Evolutionary conservation across 2,888 invertebrate genomes (phyloP).

Genomic region (Drosophila tripunctata): DNA sequence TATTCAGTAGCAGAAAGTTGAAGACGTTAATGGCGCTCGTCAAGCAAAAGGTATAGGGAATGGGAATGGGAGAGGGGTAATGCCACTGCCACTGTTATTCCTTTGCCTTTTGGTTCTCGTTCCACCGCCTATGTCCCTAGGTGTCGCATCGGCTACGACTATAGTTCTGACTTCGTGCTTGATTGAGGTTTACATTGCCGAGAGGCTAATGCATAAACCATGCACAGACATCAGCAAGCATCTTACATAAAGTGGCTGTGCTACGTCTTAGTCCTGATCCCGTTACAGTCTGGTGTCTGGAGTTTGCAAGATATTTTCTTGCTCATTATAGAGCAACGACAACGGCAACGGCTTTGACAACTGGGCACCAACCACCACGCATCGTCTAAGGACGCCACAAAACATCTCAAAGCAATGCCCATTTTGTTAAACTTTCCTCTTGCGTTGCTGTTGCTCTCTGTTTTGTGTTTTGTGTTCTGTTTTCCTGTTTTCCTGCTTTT

Average conservation of each 20-base stretch:
- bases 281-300: slow-evolving; percentile 1
- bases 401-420: slow-evolving; percentile 50
- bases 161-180: slow-evolving; percentile 62
- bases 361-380: slow-evolving; percentile 34
- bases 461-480: slow-evolving; percentile 7
- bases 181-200: slow-evolving; percentile 75
- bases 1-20: slow-evolving; percentile 81
- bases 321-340: slow-evolving; percentile 67
- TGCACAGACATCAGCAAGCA: slow-evolving; percentile 75
- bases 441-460: slow-evolving; percentile 40
- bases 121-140: not conserved
- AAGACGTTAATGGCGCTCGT: slow-evolving; percentile 77
- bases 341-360: slow-evolving; percentile 60
- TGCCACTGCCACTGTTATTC: not conserved
- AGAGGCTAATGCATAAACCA: slow-evolving; percentile 77
- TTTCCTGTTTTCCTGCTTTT: slow-evolving; percentile 24
- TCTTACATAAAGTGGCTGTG: slow-evolving; percentile 53
- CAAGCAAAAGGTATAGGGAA: slow-evolving; percentile 50
- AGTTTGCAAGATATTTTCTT: slow-evolving; percentile 53
- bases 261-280: slow-evolving; percentile 41
- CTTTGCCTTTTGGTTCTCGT: not conserved
- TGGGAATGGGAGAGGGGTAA: not conserved
- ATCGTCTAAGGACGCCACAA: slow-evolving; percentile 22
- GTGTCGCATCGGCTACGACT: slow-evolving; percentile 6
- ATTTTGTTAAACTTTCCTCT: slow-evolving; percentile 55